Percentiles rank a stretch among this genome's conserved stretches.
These are phyloP conservation scores for Clarias laeviceps DNA, from an alignment of 2,797 vertebrate species.

Conservation along the genomic window DNA sequence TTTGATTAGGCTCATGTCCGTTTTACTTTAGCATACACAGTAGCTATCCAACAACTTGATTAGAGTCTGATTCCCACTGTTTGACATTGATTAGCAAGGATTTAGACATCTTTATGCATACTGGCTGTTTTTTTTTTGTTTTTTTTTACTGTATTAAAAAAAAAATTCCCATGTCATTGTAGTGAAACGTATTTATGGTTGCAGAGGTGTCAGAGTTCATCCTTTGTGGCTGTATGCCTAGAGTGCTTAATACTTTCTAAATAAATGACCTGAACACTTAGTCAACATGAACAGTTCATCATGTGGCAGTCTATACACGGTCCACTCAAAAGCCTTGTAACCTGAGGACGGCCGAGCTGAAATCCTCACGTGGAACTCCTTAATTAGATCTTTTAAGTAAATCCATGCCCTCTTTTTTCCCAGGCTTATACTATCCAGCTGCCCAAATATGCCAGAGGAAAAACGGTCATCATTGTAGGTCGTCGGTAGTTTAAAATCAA, in stretches of 20 bases:
- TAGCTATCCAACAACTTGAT: neutral
- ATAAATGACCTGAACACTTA: neutral
- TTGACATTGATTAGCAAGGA: neutral
- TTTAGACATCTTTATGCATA: neutral
- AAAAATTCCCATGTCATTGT: neutral
- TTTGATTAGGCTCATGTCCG: no score
- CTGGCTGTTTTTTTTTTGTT: neutral
- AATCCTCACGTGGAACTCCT: constrained; percentile 2
- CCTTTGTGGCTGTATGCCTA: neutral
- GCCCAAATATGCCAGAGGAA: neutral
- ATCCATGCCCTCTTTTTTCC: constrained; percentile 8
- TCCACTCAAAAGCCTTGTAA: neutral
- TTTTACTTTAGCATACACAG: no score
- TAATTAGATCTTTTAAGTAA: constrained; percentile 7
- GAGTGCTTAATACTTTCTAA: no score
- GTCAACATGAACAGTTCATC: neutral
- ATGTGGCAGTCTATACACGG: neutral
- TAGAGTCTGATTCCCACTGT: neutral
- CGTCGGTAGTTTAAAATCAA: neutral
- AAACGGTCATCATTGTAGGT: neutral
- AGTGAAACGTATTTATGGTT: neutral
- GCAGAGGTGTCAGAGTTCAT: neutral
- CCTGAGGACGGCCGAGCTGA: neutral
- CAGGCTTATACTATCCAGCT: neutral
- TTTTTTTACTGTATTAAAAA: neutral